Evolutionary conservation across 92 coral and sea anemone species (phyloP).

Genomic region (Bergia puertoricense): DNA sequence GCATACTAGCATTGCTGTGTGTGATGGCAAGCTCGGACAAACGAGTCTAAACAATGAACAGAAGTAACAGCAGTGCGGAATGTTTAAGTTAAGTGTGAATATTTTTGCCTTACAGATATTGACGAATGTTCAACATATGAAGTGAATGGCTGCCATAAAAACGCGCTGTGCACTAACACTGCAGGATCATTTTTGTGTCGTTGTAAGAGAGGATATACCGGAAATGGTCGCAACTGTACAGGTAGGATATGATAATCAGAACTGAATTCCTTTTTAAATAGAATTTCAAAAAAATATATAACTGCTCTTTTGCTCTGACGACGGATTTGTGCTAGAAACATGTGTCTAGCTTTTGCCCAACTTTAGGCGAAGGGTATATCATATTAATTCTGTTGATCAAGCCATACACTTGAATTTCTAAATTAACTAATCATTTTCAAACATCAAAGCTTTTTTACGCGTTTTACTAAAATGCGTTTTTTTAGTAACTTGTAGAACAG

Average conservation of each 20-base stretch:
- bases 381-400: too few relatives aligned
- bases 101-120: slow-evolving; percentile 26
- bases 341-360: too few relatives aligned
- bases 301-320: background rate
- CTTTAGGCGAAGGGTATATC: too few relatives aligned
- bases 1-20: background rate
- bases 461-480: too few relatives aligned
- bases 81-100: background rate
- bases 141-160: slow-evolving; percentile 31
- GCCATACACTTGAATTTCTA: too few relatives aligned
- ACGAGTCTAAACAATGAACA: too few relatives aligned
- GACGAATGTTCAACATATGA: slow-evolving; percentile 42
- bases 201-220: slow-evolving; percentile 43
- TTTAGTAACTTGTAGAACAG: too few relatives aligned
- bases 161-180: slow-evolving; percentile 41
- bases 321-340: too few relatives aligned
- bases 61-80: background rate
- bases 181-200: slow-evolving; percentile 41
- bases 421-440: too few relatives aligned
- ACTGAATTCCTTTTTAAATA: too few relatives aligned
- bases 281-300: background rate
- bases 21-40: too few relatives aligned
- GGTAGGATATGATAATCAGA: background rate
- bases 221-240: slow-evolving; percentile 47
- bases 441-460: too few relatives aligned